Base-by-base conservation (phyloP, 2,797 vertebrate genomes). In the Brachyalestes nurse region DNA sequence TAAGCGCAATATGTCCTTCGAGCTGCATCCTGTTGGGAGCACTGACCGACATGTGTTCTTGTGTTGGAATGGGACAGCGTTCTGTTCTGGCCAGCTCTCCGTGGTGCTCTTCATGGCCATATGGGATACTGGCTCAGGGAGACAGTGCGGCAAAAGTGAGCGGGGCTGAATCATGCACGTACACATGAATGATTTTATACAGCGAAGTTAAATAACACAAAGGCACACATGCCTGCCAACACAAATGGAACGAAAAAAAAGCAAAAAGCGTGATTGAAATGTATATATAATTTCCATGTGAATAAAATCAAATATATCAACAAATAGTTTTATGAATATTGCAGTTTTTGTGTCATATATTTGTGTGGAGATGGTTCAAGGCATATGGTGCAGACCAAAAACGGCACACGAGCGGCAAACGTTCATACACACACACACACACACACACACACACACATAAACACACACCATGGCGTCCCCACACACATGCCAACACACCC, bases 81-180 rank as follows among this genome's bases (percentile, higher is more conserved):
- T 71, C 72, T 70, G 85, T 81, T 83, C 79, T 82, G 85, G 86
- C 75, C 85, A 82, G 86, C 81, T 91, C 87, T 86, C 88, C 77
- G 73, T 85, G 88, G 88, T 83, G 86, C 88, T 87, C 87, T 91
- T 90, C 82, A 81, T 61, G 88, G 89, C 91, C 90, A 91, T 93
- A 91, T 90, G 91, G 84, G 88, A 85, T 86, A 84, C 84, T 93
- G 91, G 86, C 86, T 86, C 76, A 12, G 82, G 45, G 80, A 90
- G 88, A 90, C 49, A 80, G 82, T 72, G 82, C 84, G 79, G 87
- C 64, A 86, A 86, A 87, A 89, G 89, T 84, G 82, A 88, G 89
- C 45, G 51, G 47, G 55, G 72, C 76, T 77, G 76, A 79, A 76
- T 74, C 53, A 49, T 23, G 75, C n/a, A 25, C 69, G 62, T 78